Evolutionary conservation across 2,113 vertebrate species (phyloP).

Genomic region (Triplophysa tibetana): DNA sequence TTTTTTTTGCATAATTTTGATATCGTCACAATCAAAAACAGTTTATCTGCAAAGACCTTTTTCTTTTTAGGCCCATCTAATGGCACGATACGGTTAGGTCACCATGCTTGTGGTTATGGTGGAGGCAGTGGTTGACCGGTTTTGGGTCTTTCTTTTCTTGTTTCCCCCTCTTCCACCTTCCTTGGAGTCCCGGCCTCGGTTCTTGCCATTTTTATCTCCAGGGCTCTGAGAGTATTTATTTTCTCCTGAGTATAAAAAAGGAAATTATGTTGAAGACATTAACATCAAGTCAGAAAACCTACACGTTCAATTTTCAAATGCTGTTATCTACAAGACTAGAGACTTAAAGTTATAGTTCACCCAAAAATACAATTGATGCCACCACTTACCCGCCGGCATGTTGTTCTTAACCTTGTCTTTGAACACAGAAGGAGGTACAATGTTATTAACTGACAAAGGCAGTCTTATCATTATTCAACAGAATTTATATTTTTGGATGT

Average conservation of each 20-base stretch:
- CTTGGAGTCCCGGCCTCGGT: constrained; percentile 72
- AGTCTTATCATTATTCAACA: too few relatives aligned
- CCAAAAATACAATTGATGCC: not conserved
- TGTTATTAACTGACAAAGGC: too few relatives aligned
- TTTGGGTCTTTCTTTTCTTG: constrained; percentile 78
- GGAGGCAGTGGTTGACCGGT: constrained; percentile 70
- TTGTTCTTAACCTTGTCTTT: too few relatives aligned
- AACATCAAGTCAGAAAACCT: not conserved
- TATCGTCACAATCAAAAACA: constrained; percentile 22
- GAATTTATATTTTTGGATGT: not conserved
- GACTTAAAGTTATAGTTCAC: not conserved
- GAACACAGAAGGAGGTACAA: too few relatives aligned
- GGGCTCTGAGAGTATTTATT: constrained; percentile 69
- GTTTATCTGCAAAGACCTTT: constrained; percentile 34
- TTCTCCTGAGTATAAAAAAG: constrained; percentile 58
- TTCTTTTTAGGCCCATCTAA: constrained; percentile 1
- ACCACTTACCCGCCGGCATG: too few relatives aligned
- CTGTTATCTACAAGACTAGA: not conserved
- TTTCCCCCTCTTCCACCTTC: constrained; percentile 69
- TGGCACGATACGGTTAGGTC: constrained; percentile 69
- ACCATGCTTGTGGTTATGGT: constrained; percentile 70
- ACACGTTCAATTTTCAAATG: not conserved
- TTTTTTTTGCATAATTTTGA: constrained; percentile 58
- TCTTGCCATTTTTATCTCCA: constrained; percentile 69
- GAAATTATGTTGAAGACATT: not conserved